Base-by-base conservation (phyloP, 1,140 invertebrate genomes). In the Cylas formicarius region DNA sequence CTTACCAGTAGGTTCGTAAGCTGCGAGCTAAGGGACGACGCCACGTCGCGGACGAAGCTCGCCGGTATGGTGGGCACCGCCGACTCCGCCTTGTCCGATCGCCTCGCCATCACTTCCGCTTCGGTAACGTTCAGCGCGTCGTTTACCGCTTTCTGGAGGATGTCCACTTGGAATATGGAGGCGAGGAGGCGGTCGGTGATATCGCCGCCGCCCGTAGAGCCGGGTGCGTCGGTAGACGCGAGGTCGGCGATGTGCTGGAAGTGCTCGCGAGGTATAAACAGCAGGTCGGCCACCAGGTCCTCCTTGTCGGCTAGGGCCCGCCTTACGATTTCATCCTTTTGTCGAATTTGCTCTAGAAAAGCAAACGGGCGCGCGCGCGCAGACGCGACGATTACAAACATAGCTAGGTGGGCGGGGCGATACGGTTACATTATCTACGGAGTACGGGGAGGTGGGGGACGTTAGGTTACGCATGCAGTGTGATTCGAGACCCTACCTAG, bases 271-370 rank as follows among this genome's bases (percentile, higher is more conserved):
- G 84, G 81, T 59, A 87, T 77, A 65, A 82, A 77, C 52, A 86
- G 70, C 52, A 87, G 77, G 62, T 85, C 82, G 46, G 81, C 82
- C 46, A 87, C 77, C 36, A 89, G 69, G 52, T 70, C 67, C 50
- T 86, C 78, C 55, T 87, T 88, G 50, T 87, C 84, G 26, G 70
- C 69, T 45, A 88, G 65, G n/a, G 80, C 78, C 62, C 78, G 71
- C 37, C 74, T 72, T 36, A 89, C 82, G 26, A 77, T 65, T 54
- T 79, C 73, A 56, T 87, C 83, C 58, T 85, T 78, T 36, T 82
- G 72, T 46, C 80, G 73, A 39, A 88, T 68, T 69, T 75, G 74
- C 67, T 87, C 84, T 77, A 60, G 66, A 44, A 57, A 44, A 51
- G 10, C 31, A 14, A 33, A 14, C 52, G 46, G 50, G 11, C 9